phyloP scores from a whole-genome alignment of 1,140 invertebrate species.

The Chironomus tepperi region DNA sequence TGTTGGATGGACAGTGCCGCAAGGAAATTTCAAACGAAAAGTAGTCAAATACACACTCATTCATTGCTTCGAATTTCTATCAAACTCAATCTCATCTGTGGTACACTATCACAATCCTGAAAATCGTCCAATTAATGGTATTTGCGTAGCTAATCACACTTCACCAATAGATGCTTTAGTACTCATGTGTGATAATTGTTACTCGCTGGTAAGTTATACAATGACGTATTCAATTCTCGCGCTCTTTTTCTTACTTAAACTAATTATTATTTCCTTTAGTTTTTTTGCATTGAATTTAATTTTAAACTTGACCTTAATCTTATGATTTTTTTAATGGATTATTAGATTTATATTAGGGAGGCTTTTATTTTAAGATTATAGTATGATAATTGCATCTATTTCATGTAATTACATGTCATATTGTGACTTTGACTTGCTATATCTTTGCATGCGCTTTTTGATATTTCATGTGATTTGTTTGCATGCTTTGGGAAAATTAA shows the following conservation, averaged over 20 bases:
- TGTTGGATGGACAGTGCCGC: constrained; percentile 67
- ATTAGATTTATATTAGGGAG: neutral
- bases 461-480: constrained; percentile 25
- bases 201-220: constrained; percentile 80
- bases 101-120: constrained; percentile 82
- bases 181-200: constrained; percentile 94
- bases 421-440: neutral
- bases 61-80: constrained; percentile 82
- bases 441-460: neutral
- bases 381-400: too few relatives aligned
- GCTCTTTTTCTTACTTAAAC: neutral
- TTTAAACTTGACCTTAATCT: neutral
- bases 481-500: constrained; percentile 26
- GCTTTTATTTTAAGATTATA: too few relatives aligned
- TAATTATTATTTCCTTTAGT: neutral
- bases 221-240: neutral
- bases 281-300: neutral
- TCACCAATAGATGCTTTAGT: constrained; percentile 97
- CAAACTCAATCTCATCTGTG: constrained; percentile 77
- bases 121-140: constrained; percentile 72
- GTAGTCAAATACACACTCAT: constrained; percentile 72
- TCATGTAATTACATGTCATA: neutral
- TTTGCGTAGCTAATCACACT: constrained; percentile 99
- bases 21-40: constrained; percentile 63
- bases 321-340: neutral